Conservation (phyloP, 2,797 vertebrate genomes). For the Heliangelus exortis region DNA sequence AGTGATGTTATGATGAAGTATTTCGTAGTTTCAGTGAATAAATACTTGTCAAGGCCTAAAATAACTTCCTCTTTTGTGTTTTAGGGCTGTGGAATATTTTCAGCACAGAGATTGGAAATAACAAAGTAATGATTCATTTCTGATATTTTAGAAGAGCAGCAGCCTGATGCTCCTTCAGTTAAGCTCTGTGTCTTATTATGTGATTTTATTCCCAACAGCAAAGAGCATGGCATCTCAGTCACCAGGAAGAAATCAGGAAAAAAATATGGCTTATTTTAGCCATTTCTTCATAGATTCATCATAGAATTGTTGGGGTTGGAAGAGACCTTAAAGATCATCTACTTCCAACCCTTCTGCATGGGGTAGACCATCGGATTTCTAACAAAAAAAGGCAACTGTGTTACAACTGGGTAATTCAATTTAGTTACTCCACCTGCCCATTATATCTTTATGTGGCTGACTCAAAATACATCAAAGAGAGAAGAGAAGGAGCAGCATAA, state of each 20-base stretch:
- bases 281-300: background rate
- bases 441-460: background rate
- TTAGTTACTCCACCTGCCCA: background rate
- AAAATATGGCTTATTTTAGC: background rate
- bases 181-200: background rate
- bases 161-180: background rate
- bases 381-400: background rate
- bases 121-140: conserved; percentile 53
- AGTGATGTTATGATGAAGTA: background rate
- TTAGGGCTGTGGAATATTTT: conserved; percentile 12
- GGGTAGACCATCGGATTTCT: background rate
- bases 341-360: no score
- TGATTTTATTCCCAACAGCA: background rate
- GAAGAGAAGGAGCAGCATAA: background rate
- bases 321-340: no score
- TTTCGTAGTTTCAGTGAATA: background rate
- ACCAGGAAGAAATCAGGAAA: background rate
- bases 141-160: conserved; percentile 43
- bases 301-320: no score
- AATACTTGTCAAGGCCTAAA: background rate
- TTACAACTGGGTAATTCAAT: background rate
- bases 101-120: background rate
- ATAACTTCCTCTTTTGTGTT: background rate
- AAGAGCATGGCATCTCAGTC: background rate
- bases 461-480: background rate